Percentiles rank a stretch among this genome's conserved stretches.
Evolutionary conservation across 2,113 vertebrate species (phyloP).

Genomic region (Rhegmatorhina hoffmannsi): DNA sequence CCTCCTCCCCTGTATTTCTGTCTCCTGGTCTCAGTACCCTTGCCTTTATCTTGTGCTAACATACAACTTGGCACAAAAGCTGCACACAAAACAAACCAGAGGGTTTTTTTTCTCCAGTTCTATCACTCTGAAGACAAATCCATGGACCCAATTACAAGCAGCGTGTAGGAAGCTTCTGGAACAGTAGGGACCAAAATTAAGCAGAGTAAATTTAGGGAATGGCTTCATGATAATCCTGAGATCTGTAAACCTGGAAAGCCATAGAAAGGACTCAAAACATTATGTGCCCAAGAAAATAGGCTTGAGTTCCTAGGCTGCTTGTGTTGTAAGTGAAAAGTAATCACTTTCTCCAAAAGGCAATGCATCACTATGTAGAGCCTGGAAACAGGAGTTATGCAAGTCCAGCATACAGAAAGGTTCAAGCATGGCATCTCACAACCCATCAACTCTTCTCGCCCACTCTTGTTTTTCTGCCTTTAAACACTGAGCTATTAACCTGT

Average conservation of each 20-base stretch:
- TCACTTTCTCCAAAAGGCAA: not conserved
- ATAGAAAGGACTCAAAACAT: not conserved
- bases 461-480: conserved; percentile 10
- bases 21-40: not conserved
- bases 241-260: not conserved
- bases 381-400: not conserved
- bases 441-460: not conserved
- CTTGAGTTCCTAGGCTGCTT: not conserved
- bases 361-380: not conserved
- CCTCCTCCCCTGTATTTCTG: not conserved
- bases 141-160: not conserved
- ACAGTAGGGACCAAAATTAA: not conserved
- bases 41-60: not conserved
- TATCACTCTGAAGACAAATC: not conserved
- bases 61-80: not conserved
- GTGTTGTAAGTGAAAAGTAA: not conserved
- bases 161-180: not conserved
- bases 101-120: not conserved
- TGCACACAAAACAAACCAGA: not conserved
- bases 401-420: not conserved
- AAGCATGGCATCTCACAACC: not conserved
- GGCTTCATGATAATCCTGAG: not conserved
- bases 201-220: not conserved
- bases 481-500: conserved; percentile 12
- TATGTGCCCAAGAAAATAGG: not conserved